Evolutionary conservation across 2,888 invertebrate species (phyloP).

Genomic region (Petrolisthes cinctipes): DNA sequence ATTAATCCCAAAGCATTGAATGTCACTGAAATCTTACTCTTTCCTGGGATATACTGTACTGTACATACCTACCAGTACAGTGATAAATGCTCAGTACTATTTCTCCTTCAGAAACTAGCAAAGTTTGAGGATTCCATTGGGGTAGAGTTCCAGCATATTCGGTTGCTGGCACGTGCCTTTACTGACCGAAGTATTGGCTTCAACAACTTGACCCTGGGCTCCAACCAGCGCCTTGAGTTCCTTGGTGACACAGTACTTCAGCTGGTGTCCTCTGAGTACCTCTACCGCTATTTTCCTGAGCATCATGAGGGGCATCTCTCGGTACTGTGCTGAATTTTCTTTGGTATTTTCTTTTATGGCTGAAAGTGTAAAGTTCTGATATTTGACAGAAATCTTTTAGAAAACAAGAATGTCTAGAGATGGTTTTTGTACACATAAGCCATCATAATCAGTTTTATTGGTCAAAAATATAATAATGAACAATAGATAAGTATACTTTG

Average conservation of each 20-base stretch:
- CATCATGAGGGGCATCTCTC: constrained; percentile 99
- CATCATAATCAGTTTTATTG: no score
- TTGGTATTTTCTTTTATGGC: neutral
- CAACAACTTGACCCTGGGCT: constrained; percentile 95
- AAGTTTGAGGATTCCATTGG: constrained; percentile 86
- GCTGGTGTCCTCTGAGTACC: constrained; percentile 93
- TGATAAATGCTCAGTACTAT: neutral
- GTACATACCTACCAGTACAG: no score
- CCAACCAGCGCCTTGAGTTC: constrained; percentile 98
- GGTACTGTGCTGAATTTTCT: constrained; percentile 73
- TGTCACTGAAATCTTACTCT: no score
- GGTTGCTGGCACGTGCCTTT: constrained; percentile 93
- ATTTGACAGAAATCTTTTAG: no score
- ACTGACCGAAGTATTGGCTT: constrained; percentile 96
- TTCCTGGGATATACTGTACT: no score
- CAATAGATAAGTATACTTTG: no score
- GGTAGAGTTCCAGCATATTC: constrained; percentile 90
- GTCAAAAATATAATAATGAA: no score
- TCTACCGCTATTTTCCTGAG: constrained; percentile 97
- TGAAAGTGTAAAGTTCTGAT: neutral
- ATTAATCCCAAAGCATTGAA: no score
- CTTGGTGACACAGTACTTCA: constrained; percentile 97
- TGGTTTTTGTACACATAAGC: no score
- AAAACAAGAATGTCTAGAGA: no score
- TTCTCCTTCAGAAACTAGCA: constrained; percentile 77